phyloP scores from a whole-genome alignment of 2,113 vertebrate genomes.

The Ptyas mucosa region DNA sequence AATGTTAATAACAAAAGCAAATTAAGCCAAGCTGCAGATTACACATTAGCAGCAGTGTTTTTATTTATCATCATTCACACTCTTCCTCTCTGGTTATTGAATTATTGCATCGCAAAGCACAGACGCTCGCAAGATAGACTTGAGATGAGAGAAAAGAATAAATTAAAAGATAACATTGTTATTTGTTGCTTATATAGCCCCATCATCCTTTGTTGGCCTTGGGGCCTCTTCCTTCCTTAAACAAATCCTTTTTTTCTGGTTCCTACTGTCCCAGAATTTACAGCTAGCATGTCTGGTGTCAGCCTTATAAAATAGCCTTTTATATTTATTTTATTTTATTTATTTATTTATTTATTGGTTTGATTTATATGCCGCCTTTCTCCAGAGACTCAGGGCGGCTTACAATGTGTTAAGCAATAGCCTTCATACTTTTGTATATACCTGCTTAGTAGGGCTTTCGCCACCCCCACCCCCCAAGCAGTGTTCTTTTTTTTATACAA shows the following conservation, averaged over 20 bases:
- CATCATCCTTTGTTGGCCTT: background rate
- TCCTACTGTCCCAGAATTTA: background rate
- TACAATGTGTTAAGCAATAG: no score
- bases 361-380: no score
- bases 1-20: conserved; percentile 75
- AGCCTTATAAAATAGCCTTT: background rate
- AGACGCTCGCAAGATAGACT: conserved; percentile 50
- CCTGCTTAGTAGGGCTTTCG: no score
- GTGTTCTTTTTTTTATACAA: no score
- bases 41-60: conserved; percentile 66
- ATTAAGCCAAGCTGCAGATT: conserved; percentile 74
- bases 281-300: background rate
- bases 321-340: background rate
- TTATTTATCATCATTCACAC: conserved; percentile 62
- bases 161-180: conserved; percentile 7
- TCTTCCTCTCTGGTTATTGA: conserved; percentile 55
- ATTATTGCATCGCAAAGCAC: conserved; percentile 59
- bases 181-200: background rate
- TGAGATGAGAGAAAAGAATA: conserved; percentile 39
- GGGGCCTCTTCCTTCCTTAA: background rate
- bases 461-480: no score
- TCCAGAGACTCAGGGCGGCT: no score
- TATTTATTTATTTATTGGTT: no score
- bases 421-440: no score
- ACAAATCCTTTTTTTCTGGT: background rate